phyloP scores from a whole-genome alignment of 2,113 vertebrate genomes.

The Rhynchopsitta pachyrhyncha region DNA sequence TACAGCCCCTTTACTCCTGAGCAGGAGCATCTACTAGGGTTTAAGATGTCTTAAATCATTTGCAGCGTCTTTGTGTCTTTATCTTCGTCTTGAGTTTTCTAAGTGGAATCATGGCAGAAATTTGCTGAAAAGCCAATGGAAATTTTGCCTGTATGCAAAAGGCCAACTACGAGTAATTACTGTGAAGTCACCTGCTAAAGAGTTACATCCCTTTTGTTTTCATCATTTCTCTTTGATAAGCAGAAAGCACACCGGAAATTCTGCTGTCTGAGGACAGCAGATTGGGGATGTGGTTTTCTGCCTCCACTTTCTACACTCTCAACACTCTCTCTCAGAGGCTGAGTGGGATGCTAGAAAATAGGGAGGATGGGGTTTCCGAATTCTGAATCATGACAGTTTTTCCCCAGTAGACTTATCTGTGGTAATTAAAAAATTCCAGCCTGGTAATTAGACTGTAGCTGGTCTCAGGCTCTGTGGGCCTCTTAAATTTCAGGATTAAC shows the following conservation, averaged over 20 bases:
- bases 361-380: slow-evolving; percentile 60
- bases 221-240: slow-evolving; percentile 25
- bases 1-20: background rate
- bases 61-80: background rate
- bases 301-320: background rate
- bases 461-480: background rate
- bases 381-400: slow-evolving; percentile 46
- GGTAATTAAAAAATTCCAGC: slow-evolving; percentile 41
- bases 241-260: slow-evolving; percentile 40
- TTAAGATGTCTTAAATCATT: background rate
- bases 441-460: slow-evolving; percentile 6
- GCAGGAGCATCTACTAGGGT: background rate
- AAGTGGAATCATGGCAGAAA: background rate
- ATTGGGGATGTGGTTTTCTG: slow-evolving; percentile 29
- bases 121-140: background rate
- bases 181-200: background rate
- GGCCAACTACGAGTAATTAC: background rate
- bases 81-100: background rate
- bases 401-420: slow-evolving; percentile 5
- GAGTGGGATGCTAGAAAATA: slow-evolving; percentile 32
- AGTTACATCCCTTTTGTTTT: slow-evolving; percentile 22
- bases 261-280: slow-evolving; percentile 12
- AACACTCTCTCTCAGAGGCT: slow-evolving; percentile 20
- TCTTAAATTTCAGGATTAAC: slow-evolving; percentile 33
- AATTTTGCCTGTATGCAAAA: background rate